Evolutionary conservation across 2,113 vertebrate genomes (phyloP), one percentile per base, ranked within the genome.

Genomic region (Ammodytes marinus): DNA sequence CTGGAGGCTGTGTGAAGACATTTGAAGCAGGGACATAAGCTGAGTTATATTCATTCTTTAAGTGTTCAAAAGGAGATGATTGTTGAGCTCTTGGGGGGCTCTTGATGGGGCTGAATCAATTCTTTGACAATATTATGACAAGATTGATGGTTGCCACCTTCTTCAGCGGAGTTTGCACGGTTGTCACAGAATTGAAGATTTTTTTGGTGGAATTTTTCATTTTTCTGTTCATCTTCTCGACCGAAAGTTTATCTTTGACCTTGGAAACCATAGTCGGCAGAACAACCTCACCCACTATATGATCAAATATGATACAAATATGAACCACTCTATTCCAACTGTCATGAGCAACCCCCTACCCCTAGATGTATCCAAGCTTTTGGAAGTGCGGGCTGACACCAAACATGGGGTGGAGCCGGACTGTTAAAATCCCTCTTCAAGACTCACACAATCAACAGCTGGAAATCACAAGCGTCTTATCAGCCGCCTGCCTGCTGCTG

Each of bases 391-490:
- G 58, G 1, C 46, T 49, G 55, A 15, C 72, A 42, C 12, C 5
- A 42, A 7, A 15, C 8, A 4, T n/a, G 5, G 27, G 27, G 76
- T 15, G 40, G 27, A n/a, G 11, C 35, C 57, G 11, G 27, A 42
- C 1, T 42, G 15, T 54, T 10, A 27, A 50, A 45, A 49, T 8
- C 40, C 45, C 15, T 77, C 45, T 63, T 60, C 8, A 7, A 4
- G 13, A 15, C 27, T 55, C n/a, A 0, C 2, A 7, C 50, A 45
- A 65, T 79, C 77, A 75, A 64, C 63, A 42, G 64, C 57, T 58
- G 19, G 35, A 63, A 69, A 79, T 69, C 65, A n/a, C 54, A 11
- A 5, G 54, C 69, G 9, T 65, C 75, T 67, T 72, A 71, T 82
- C 83, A 75, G 72, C 69, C 42, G 40, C 54, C 50, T 8, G 40